Base-by-base conservation (phyloP, 2,888 invertebrate species). In the Cerastoderma edule region DNA sequence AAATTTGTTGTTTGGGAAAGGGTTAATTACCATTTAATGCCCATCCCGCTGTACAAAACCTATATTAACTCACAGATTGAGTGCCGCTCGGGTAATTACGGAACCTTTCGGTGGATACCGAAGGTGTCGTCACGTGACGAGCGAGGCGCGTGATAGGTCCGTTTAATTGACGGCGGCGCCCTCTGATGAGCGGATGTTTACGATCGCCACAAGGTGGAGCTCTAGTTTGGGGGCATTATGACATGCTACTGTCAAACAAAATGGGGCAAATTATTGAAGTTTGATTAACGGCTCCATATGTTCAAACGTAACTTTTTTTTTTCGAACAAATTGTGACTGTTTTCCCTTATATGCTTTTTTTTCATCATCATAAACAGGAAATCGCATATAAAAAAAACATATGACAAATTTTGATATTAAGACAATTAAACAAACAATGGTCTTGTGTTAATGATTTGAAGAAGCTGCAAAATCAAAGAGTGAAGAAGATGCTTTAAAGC, bases 61-160 rank as follows among this genome's bases (percentile, higher is more conserved):
- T 60, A 60, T 60, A 77, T 80, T 53, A 77, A 75, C 53, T 56
- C 67, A 53, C 72, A 72, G 63, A 71, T 72, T 56, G 19, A 39
- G 80, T 75, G 80, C 53, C 72, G 66, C 63, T 75, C 69, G 72
- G 75, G 63, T 60, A 72, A 72, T 77, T 56, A 75, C 74, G 74
- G 70, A 46, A 32, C 57, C 69, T 77, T 77, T 72, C 77, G 80
- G 67, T 44, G 33, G 10, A 67, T 67, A 66, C 60, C 60, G 66
- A 69, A 72, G 53, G 70, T 56, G 69, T 60, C 60, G 50, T 39
- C 65, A 72, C 69, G 70, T 74, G 72, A 72, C 72, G 46, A 44
- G 53, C 72, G 67, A 75, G 80, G 77, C 75, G 77, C 77, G 75
- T 74, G 69, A 72, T 77, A 75, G 75, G 75, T 72, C 22, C 68